Evolutionary conservation across 2,888 invertebrate genomes (phyloP).

Genomic region (Hypolimnas misippus): DNA sequence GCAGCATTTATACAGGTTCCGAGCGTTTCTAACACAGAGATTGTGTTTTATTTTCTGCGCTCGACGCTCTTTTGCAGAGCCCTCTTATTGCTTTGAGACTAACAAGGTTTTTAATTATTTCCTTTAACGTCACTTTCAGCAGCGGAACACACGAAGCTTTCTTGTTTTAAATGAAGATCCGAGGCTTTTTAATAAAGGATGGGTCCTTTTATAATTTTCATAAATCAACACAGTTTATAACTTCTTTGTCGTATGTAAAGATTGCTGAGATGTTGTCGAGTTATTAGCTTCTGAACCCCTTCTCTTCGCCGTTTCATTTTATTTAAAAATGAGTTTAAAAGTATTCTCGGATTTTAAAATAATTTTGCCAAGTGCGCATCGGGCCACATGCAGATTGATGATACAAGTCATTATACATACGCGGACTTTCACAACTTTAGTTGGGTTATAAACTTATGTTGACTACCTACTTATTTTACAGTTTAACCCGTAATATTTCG

Average conservation of each 20-base stretch:
- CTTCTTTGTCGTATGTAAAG: not conserved
- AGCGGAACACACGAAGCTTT: constrained; percentile 38
- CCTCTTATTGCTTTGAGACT: constrained; percentile 75
- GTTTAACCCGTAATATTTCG: too few relatives aligned
- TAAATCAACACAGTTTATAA: constrained; percentile 1
- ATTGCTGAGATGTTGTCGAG: too few relatives aligned
- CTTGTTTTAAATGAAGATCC: constrained; percentile 33
- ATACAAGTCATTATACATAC: too few relatives aligned
- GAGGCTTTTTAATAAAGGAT: constrained; percentile 28
- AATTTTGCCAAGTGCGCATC: too few relatives aligned
- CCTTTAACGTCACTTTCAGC: constrained; percentile 77
- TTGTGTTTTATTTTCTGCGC: constrained; percentile 71
- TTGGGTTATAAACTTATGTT: too few relatives aligned
- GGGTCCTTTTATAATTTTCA: constrained; percentile 19
- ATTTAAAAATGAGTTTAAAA: too few relatives aligned
- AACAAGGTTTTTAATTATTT: constrained; percentile 83
- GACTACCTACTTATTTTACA: too few relatives aligned
- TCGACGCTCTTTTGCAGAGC: constrained; percentile 69
- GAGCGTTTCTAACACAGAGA: constrained; percentile 54
- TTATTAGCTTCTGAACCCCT: too few relatives aligned
- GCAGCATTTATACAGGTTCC: constrained; percentile 76
- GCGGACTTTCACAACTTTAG: too few relatives aligned
- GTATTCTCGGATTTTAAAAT: too few relatives aligned
- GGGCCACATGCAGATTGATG: too few relatives aligned
- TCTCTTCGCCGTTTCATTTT: too few relatives aligned